Evolutionary conservation across 2,113 vertebrate species (phyloP), one percentile per base, ranked within the genome.

Genomic region (Phocoena phocoena): DNA sequence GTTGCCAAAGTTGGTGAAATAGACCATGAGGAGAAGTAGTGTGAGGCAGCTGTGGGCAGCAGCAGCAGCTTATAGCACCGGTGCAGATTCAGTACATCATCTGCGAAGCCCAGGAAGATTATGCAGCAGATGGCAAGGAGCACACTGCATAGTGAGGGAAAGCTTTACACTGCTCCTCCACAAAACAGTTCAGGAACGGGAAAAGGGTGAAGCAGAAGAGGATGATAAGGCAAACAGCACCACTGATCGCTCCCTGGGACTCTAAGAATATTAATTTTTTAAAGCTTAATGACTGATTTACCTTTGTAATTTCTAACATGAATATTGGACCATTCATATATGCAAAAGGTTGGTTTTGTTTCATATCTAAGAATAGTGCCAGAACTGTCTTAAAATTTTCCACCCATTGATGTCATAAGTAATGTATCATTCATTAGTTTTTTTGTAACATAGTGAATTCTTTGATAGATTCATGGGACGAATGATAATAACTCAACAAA

Each of bases 171-270:
- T 99, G 98, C 88, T 99, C 99, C 97, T 99, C 99, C 77, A 99
- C 98, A 44, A 99, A 99, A 98, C 99, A 99, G 97, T 99, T 98
- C 96, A 99, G 98, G 97, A 99, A 99, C 93, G 99, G 99, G 95
- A 99, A 99, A 6, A 99, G 99, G 97, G 99, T 99, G 99, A 99
- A 99, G 98, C 99, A 99, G 99, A 99, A 99, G 90, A 99, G 99
- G 98, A 99, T 99, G 98, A 99, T 99, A 88, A 99, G 99, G 98
- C 99, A 99, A 81, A 99, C 99, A 0, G 99, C 99, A 10, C 99
- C 99, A 88, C 99, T 99, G 98, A 99, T 99, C 88, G 99, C 99
- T 62, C 99, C 99, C 95, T 99, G 99, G 14, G 99, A 99, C 96
- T 99, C 99, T 4, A 90, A 90, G 33, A 94, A 88, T 81, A 70